Base-by-base conservation (phyloP, 2,888 invertebrate species). In the Cistogaster globosa region DNA sequence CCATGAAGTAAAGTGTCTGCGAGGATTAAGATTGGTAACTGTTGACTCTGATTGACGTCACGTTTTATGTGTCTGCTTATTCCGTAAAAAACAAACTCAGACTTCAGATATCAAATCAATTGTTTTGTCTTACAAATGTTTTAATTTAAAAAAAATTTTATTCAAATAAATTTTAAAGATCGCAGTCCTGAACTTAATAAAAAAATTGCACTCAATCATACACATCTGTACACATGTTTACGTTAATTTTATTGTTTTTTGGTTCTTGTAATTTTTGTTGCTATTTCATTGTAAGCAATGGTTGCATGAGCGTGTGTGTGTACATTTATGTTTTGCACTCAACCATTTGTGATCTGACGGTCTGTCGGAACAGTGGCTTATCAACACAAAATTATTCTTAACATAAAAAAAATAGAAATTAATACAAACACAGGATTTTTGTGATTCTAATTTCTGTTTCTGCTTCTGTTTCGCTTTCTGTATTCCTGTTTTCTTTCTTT, bases 371-470 rank as follows among this genome's bases (percentile, higher is more conserved):
- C 26, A 26, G 26, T 26, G 26, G 75, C 53, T 69, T 75, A 57
- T 81, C 48, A 63, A 22, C 62, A 55, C 36, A 22, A 57, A 48
- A 26, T 26, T 26, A 26, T 26, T 26, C 1, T 2, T 2, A 1
- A 26, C 26, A 26, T 4, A 26, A 26, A 26, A 26, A 26, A 26
- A 26, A 26, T 1, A 2, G 26, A 26, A 26, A 26, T 4, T 26
- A 26, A 7, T 14, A 26, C n/a, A 20, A 38, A 14, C 22, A 22
- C 22, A 12, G 26, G 26, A 26, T 26, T 26, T 63, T 75, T 75
- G 9, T 26, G 26, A 32, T 55, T 68, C 26, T 11, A 11, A 12
- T 88, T 86, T 87, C 87, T 87, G 26, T 26, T n/a, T 26, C 42
- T 65, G 22, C 36, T 16, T 32, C 45, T 69, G 16, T 26, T 16